These are phyloP conservation scores for Melanostoma mellinum DNA, from an alignment of 2,888 invertebrate species.

Conservation along the genomic window DNA sequence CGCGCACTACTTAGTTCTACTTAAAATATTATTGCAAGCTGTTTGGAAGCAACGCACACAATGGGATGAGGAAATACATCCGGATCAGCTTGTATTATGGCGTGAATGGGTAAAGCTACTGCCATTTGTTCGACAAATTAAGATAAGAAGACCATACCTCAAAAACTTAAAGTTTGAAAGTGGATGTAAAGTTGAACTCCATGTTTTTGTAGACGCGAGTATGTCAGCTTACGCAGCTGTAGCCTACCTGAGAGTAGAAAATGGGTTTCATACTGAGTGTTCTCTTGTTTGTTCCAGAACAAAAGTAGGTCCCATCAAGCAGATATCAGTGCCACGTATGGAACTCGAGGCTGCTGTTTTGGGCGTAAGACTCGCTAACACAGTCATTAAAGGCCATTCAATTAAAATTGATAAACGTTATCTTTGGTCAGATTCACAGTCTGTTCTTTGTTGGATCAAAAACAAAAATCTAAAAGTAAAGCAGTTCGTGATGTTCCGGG, in stretches of 20 bases:
- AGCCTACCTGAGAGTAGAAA: neutral
- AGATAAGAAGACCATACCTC: neutral
- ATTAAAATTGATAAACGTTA: neutral
- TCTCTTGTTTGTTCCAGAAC: neutral
- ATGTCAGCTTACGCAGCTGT: constrained; percentile 14
- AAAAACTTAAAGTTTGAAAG: neutral
- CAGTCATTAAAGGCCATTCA: neutral
- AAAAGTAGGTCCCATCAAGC: constrained; percentile 5
- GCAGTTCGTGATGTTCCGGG: neutral
- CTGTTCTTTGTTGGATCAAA: constrained; percentile 20
- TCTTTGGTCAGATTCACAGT: constrained; percentile 17
- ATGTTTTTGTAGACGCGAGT: constrained; percentile 10
- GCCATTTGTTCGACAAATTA: neutral
- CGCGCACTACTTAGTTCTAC: constrained; percentile 6
- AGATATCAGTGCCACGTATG: neutral
- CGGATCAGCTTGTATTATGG: neutral
- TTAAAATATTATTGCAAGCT: neutral
- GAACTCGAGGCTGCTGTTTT: constrained; percentile 12
- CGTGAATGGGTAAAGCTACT: neutral
- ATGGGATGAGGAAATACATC: constrained; percentile 1
- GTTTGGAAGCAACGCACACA: neutral
- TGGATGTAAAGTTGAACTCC: constrained; percentile 28
- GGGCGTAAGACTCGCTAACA: constrained; percentile 1
- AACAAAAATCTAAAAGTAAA: neutral
- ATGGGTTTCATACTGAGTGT: neutral